A percentile compares a stretch with the other conserved stretches of the same genome.
phyloP scores from a whole-genome alignment of 2,797 vertebrate genomes.

The Tachyglossus aculeatus region DNA sequence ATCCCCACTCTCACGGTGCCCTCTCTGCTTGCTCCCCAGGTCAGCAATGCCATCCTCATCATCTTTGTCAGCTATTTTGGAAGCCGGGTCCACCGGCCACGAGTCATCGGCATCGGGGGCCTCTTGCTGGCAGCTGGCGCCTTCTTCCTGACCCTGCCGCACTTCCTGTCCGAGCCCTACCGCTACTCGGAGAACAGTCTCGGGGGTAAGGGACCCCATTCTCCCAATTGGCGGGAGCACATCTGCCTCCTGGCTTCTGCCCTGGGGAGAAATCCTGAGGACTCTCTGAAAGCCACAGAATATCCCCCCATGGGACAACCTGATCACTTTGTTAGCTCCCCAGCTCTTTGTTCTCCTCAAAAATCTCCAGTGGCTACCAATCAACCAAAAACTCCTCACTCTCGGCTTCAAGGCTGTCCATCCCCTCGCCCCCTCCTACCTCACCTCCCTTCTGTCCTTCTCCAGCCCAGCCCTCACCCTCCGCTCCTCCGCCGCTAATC shows the following conservation, averaged over 20 bases:
- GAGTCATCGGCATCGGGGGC: conserved; percentile 87
- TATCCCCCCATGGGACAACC: too few species aligned
- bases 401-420: too few species aligned
- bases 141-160: conserved; percentile 89
- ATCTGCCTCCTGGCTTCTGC: too few species aligned
- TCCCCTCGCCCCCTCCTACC: too few species aligned
- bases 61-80: conserved; percentile 97
- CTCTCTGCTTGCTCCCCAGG: conserved; percentile 68
- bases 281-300: neutral
- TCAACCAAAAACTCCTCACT: too few species aligned
- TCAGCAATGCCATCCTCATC: conserved; percentile 91
- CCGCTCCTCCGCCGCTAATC: too few species aligned
- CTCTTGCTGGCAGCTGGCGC: conserved; percentile 89
- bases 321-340: too few species aligned
- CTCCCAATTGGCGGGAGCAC: neutral
- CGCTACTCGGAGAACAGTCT: conserved; percentile 67
- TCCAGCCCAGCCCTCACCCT: too few species aligned
- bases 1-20: neutral
- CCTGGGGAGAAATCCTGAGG: neutral
- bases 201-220: conserved; percentile 74
- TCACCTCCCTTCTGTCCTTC: too few species aligned
- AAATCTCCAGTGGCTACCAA: too few species aligned
- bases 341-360: too few species aligned
- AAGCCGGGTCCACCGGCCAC: conserved; percentile 88
- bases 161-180: conserved; percentile 89